Conservation (phyloP, 2,797 vertebrate species). For the Zalophus californianus region DNA sequence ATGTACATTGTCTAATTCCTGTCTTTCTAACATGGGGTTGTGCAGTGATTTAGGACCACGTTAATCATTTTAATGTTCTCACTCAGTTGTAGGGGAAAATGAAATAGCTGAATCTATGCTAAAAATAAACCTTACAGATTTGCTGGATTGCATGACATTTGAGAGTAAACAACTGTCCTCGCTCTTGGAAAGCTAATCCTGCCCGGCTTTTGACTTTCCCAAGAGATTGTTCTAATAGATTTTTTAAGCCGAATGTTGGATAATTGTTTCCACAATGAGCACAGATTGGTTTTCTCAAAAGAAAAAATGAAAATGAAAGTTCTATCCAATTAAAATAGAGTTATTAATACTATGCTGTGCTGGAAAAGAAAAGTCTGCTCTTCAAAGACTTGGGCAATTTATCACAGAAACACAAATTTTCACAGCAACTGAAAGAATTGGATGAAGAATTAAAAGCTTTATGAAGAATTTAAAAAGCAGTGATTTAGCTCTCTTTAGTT, state of each 20-base stretch:
- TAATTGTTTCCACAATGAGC: constrained; percentile 87
- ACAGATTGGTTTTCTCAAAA: constrained; percentile 85
- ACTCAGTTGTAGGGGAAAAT: constrained; percentile 78
- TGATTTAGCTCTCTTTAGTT: neutral
- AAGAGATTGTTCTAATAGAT: constrained; percentile 80
- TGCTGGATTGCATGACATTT: constrained; percentile 84
- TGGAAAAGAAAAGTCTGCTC: constrained; percentile 70
- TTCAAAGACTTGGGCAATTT: constrained; percentile 51
- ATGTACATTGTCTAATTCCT: constrained; percentile 49
- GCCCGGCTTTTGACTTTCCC: constrained; percentile 84
- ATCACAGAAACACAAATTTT: constrained; percentile 48
- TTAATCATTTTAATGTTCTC: constrained; percentile 85
- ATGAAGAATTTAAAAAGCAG: neutral
- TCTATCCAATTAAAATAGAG: constrained; percentile 84
- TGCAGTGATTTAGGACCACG: constrained; percentile 72
- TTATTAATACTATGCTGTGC: constrained; percentile 81
- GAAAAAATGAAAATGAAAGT: constrained; percentile 85
- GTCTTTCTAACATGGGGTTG: constrained; percentile 58
- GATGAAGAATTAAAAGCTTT: constrained; percentile 35
- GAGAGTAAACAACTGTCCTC: constrained; percentile 88
- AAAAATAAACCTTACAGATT: constrained; percentile 88
- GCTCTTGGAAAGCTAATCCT: constrained; percentile 86
- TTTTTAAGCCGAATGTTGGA: constrained; percentile 80
- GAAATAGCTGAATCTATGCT: constrained; percentile 87
- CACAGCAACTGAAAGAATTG: neutral